These are phyloP conservation scores for Tetragnatha montana DNA, from an alignment of 2,888 invertebrate genomes.

Conservation along the genomic window DNA sequence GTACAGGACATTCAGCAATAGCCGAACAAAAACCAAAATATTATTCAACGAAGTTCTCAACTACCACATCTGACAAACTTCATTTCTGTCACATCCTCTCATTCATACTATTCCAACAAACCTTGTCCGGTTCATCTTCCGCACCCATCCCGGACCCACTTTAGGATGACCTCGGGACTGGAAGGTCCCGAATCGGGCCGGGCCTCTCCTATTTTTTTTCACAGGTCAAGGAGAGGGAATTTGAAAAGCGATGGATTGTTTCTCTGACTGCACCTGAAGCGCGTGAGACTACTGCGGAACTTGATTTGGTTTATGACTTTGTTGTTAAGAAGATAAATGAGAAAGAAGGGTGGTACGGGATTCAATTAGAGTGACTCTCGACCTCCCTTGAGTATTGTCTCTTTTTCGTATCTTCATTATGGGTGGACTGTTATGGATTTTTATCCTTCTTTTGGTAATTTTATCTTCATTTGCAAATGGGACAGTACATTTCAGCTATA, in stretches of 20 bases:
- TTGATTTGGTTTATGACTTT: not conserved
- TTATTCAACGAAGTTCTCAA: too few species aligned
- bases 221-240: constrained; percentile 52
- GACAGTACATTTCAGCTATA: too few species aligned
- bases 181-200: not conserved
- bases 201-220: not conserved
- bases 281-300: not conserved
- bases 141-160: constrained; percentile 9
- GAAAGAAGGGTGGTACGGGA: not conserved
- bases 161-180: constrained; percentile 39
- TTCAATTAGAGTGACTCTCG: not conserved
- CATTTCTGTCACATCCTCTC: too few species aligned
- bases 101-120: not conserved
- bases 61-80: too few species aligned
- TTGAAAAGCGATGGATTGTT: constrained; percentile 55
- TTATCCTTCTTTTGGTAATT: too few species aligned
- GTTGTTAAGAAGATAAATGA: not conserved
- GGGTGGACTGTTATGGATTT: too few species aligned
- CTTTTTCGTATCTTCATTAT: not conserved
- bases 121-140: not conserved
- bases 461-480: too few species aligned
- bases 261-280: constrained; percentile 27
- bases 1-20: too few species aligned
- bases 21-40: too few species aligned
- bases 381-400: not conserved